Base-by-base conservation (phyloP, 2,888 invertebrate genomes). In the Lochmaea capreae region DNA sequence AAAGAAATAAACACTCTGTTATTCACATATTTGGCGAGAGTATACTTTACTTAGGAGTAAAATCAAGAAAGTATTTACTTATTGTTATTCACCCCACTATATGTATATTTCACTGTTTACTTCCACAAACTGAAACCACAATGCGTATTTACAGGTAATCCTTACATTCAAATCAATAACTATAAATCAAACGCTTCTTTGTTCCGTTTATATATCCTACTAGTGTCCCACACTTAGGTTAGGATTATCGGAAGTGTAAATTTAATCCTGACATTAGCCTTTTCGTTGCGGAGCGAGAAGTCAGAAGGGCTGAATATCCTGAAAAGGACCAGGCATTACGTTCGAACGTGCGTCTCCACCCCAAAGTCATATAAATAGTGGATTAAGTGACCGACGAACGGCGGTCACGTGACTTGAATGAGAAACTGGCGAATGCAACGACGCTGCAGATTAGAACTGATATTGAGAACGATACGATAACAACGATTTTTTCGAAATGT, bases 331-430 rank as follows among this genome's bases (percentile, higher is more conserved):
- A 16, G 57, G 73, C 76, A 66, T 67, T 71, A 76, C 59, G 67
- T 78, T 78, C 76, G 78, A 79, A 83, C 85, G 84, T 84, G 85
- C 76, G 84, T 82, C 78, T 84, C 84, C 84, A 80, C 80, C 81
- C 81, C 78, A 81, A 86, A 87, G 85, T 87, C 87, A 85, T 86
- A 87, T 87, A 87, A 87, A 87, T 87, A 87, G 87, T 85, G 85
- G 87, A 87, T 87, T 87, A 87, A 87, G 87, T 87, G 87, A 87
- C 87, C 87, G 86, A 87, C 85, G 85, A 85, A 84, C 82, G 86
- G 81, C 82, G 82, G 86, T 81, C 87, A 86, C 87, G 87, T 87
- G 85, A 79, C 82, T 67, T 72, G 58, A 59, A 72, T 61, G 69
- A 62, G 69, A 73, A 66, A 59, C 57, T 39, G 61, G 70, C 65